A percentile compares a stretch with the other conserved stretches of the same genome.
phyloP scores from a whole-genome alignment of 2,888 invertebrate genomes.

The Thereva unica region DNA sequence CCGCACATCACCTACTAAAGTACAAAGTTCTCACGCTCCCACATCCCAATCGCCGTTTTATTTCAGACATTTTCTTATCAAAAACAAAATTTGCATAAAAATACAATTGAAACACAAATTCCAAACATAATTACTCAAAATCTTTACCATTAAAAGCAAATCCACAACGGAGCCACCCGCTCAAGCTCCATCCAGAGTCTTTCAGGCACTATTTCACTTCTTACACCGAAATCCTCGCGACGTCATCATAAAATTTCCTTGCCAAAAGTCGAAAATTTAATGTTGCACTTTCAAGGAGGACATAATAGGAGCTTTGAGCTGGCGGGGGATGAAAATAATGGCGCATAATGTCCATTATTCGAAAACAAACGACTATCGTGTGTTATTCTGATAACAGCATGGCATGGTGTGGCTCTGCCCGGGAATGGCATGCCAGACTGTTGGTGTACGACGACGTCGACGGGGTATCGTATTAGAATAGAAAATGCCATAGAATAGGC shows the following conservation, averaged over 20 bases:
- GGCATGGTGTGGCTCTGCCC: slow-evolving; percentile 28
- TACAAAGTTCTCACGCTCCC: too few species aligned
- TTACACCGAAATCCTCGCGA: slow-evolving; percentile 29
- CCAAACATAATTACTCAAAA: too few species aligned
- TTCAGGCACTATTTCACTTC: too few species aligned
- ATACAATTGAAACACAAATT: too few species aligned
- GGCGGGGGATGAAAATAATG: slow-evolving; percentile 50
- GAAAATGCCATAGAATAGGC: slow-evolving; percentile 10
- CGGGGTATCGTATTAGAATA: slow-evolving; percentile 28
- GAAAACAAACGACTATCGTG: slow-evolving; percentile 55
- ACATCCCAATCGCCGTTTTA: too few species aligned
- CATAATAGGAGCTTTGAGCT: slow-evolving; percentile 12
- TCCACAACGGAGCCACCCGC: too few species aligned
- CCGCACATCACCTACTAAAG: too few species aligned
- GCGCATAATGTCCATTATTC: slow-evolving; percentile 57
- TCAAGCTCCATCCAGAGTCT: too few species aligned
- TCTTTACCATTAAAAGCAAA: too few species aligned
- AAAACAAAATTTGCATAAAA: too few species aligned
- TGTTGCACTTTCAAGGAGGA: slow-evolving; percentile 34
- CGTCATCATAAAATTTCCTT: slow-evolving; percentile 36
- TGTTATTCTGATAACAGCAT: slow-evolving; percentile 49
- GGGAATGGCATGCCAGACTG: slow-evolving; percentile 1
- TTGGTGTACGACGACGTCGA: neutral
- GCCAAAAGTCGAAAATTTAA: slow-evolving; percentile 34
- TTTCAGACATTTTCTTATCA: too few species aligned